phyloP scores from a whole-genome alignment of 1,140 invertebrate species.

The Drosophila ambigua region DNA sequence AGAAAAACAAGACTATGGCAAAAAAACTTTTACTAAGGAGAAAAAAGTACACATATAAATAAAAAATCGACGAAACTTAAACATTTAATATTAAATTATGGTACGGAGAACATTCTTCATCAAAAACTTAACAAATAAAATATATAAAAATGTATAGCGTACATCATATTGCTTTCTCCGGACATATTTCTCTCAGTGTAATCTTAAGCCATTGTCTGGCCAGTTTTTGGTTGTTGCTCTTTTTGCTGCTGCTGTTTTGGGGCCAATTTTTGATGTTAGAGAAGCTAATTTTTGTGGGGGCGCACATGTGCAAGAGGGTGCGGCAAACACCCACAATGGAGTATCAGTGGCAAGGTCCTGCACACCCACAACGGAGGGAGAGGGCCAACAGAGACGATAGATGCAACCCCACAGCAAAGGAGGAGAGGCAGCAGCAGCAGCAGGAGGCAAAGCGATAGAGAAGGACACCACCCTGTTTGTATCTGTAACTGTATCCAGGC shows the following conservation, averaged over 20 bases:
- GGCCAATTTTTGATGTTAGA: constrained; percentile 20
- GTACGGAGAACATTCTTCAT: too few relatives aligned
- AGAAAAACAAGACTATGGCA: background rate
- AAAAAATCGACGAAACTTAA: too few relatives aligned
- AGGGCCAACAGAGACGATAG: background rate
- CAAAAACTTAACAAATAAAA: too few relatives aligned
- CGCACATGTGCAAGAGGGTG: constrained; percentile 22
- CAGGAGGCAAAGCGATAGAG: background rate
- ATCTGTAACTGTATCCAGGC: constrained; percentile 58
- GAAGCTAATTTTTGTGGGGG: constrained; percentile 45
- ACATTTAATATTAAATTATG: too few relatives aligned
- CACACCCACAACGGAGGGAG: background rate
- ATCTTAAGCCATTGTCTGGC: constrained; percentile 21
- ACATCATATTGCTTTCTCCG: background rate
- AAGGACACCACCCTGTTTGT: constrained; percentile 6
- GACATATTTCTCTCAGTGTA: background rate
- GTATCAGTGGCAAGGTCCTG: too few relatives aligned
- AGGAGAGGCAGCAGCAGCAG: background rate
- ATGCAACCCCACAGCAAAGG: too few relatives aligned
- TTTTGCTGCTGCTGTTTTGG: background rate
- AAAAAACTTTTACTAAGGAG: too few relatives aligned
- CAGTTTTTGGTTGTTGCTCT: constrained; percentile 21
- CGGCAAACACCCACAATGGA: too few relatives aligned
- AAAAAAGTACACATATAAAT: too few relatives aligned
- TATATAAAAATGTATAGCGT: too few relatives aligned